These are phyloP conservation scores for Discoglossus pictus DNA, from an alignment of 2,797 vertebrate species.

Conservation along the genomic window DNA sequence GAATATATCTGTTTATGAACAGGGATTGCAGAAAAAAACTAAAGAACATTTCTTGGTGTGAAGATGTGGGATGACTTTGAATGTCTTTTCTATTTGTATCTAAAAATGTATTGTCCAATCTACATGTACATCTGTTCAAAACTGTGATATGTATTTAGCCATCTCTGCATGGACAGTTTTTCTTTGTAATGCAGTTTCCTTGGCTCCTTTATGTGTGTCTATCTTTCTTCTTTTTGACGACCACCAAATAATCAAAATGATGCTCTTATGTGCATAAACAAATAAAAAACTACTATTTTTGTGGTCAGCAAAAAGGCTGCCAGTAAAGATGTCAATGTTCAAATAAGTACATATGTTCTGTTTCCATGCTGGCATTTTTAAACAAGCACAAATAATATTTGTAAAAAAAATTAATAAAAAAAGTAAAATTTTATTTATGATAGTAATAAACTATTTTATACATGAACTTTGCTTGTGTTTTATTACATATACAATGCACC, in stretches of 20 bases:
- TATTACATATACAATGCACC: slow-evolving; percentile 47
- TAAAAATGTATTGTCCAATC: slow-evolving; percentile 50
- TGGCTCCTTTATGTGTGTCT: slow-evolving; percentile 61
- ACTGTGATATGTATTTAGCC: slow-evolving; percentile 56
- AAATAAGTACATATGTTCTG: slow-evolving; percentile 61
- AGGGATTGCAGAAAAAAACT: not conserved
- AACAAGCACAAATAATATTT: slow-evolving; percentile 84
- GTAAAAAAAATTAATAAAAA: slow-evolving; percentile 69
- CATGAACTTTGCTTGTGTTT: slow-evolving; percentile 59
- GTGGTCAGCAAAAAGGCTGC: slow-evolving; percentile 71
- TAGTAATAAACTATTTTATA: slow-evolving; percentile 90
- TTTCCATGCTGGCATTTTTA: slow-evolving; percentile 74
- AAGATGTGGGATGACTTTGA: slow-evolving; percentile 43
- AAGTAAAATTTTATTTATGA: slow-evolving; percentile 79
- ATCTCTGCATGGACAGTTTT: slow-evolving; percentile 61
- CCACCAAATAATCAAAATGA: slow-evolving; percentile 55
- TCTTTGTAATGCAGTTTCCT: slow-evolving; percentile 59
- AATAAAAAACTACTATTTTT: slow-evolving; percentile 66
- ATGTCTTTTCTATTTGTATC: slow-evolving; percentile 65
- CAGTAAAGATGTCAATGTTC: slow-evolving; percentile 59
- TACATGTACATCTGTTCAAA: slow-evolving; percentile 59
- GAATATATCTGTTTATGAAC: too few relatives aligned
- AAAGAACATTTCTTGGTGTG: not conserved
- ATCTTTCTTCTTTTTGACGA: slow-evolving; percentile 59
- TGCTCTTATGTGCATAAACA: slow-evolving; percentile 68